Evolutionary conservation across 2,797 vertebrate genomes (phyloP), one percentile per base, ranked within the genome.

Genomic region (Menidia menidia): DNA sequence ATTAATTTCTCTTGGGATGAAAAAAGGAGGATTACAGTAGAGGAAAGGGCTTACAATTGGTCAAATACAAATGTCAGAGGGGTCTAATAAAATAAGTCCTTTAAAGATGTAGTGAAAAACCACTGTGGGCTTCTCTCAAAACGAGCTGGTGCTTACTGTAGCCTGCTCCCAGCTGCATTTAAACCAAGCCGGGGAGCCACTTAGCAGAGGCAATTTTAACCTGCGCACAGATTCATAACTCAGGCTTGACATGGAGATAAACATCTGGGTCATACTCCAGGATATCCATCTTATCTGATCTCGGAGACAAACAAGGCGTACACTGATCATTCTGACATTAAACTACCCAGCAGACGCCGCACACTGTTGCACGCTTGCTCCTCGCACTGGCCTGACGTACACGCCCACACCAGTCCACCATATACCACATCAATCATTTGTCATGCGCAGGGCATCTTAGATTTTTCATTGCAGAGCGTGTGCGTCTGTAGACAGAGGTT

Each of bases 241-340:
- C 81, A 75, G 16, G 32, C 44, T 69, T 64, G 81, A 80, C 85
- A 80, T 79, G 6, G 0, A 70, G 87, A 85, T 88, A 83, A 88
- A 81, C 84, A 91, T 90, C 87, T 84, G 80, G 87, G 83, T 84
- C 83, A 82, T 66, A 74, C 74, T 82, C 60, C 72, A 73, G 77
- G 77, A 80, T 72, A 84, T 80, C 77, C 60, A 80, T 86, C 82
- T 86, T 62, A 82, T 84, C 84, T 78, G 80, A 88, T 85, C 71
- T 18, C 60, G 0, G 58, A 71, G 72, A 80, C 78, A 71, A 81
- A 83, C 84, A 73, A 77, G 83, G 78, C 71, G n/a, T 64, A 69
- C 60, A 55, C 69, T 74, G 72, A 87, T 82, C 19, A 44, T 60
- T 60, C 54, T 60, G 83, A 77, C 77, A 77, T 60, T 60, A 19